Base-by-base conservation (phyloP, 2,797 vertebrate genomes). In the Moxostoma hubbsi region DNA sequence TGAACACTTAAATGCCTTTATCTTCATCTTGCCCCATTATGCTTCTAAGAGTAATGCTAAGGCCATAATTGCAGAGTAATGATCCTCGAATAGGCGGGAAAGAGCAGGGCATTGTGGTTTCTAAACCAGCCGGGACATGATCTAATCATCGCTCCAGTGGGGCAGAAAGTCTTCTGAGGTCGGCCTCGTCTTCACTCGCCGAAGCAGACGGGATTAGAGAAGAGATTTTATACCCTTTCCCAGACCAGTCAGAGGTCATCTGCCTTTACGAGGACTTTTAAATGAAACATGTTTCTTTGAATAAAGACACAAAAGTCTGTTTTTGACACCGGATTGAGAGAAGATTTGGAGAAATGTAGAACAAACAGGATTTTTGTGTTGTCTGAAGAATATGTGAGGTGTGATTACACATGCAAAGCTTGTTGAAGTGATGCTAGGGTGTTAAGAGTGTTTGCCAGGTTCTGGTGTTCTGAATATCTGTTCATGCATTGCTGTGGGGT, bases 81-180 rank as follows among this genome's bases (percentile, higher is more conserved):
- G 76, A 80, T 70, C 72, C 49, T 59, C 57, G 72, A 79, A 79
- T 79, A 79, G 50, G 64, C 53, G 59, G 72, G 70, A 81, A 69
- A 74, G 67, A 69, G 58, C 58, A 55, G 59, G n/a, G 68, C 49
- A 59, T 79, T 79, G 54, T 58, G 67, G 67, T 51, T 63, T n/a
- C 11, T 65, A 51, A 61, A 65, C 76, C 76, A 71, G 75, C 63
- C 66, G 59, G 72, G 68, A 79, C 82, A 77, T 77, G 73, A 83
- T 67, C 64, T 81, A 68, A 80, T 83, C 77, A 75, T 59, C 10
- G 8, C 63, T 63, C 45, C 72, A 74, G 64, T 6, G 49, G 55
- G 54, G 75, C 68, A 67, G 75, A 78, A 67, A 73, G 62, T 12
- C 63, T 9, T 73, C 16, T 47, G 57, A 24, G 57, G 45, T 62